Evolutionary conservation across 2,888 invertebrate genomes (phyloP), one percentile per base, ranked within the genome.

Genomic region (Torymus auratus): DNA sequence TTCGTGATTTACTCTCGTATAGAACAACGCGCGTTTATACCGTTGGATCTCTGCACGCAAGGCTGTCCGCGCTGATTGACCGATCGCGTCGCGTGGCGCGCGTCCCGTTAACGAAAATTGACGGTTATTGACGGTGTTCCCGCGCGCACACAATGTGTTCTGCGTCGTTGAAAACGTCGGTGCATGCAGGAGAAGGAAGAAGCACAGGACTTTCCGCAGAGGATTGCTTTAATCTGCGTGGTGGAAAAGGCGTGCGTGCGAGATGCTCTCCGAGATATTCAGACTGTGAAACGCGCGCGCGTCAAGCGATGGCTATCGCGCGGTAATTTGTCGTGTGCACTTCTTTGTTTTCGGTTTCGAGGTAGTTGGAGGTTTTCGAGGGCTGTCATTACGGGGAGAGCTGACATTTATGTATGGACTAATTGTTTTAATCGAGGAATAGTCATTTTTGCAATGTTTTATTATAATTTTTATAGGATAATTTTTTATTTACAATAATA

Each of bases 41-140:
- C 80, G 80, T 80, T 80, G 23, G 1, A 5, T 41, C 5, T 14
- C 15, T 60, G 10, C 23, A 69, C 56, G 72, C 65, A 61, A 65
- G 70, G 60, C 17, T 70, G 62, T 68, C 72, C 70, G 23, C n/a
- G 55, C 62, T 78, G 80, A 78, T 78, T 53, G 77, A 67, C 56
- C 73, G 73, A 73, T 79, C 68, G 73, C 41, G 7, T 41, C 41
- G 41, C 41, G 5, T 56, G 23, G 14, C 14, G n/a, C 14, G 56
- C 60, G 81, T 88, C 84, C 88, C 88, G 88, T 88, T 88, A 86
- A 78, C 72, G 83, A 85, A 85, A 88, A 86, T 85, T 85, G 84
- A 84, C 83, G 84, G 80, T 83, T 84, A 86, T 86, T 83, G 85
- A 81, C 83, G 80, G 10, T 52, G 61, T 64, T 14, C 41, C 5